Evolutionary conservation across 2,797 vertebrate species (phyloP).

Genomic region (Poliocrania exsul): DNA sequence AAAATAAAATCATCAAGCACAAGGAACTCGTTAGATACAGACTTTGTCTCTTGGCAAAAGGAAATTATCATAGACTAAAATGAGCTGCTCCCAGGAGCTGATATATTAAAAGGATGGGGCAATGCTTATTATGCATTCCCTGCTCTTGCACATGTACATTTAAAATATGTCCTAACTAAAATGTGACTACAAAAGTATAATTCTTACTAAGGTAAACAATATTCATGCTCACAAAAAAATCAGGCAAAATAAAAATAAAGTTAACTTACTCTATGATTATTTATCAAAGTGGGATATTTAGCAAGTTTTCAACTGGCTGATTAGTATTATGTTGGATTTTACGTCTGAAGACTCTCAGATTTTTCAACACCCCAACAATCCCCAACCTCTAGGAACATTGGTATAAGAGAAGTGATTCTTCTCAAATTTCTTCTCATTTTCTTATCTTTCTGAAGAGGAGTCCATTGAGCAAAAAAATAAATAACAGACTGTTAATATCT

Average conservation of each 20-base stretch:
- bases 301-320: background rate
- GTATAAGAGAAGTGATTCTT: background rate
- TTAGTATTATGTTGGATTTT: background rate
- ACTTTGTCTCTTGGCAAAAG: background rate
- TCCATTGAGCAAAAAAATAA: background rate
- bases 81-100: background rate
- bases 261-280: background rate
- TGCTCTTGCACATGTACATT: rapidly evolving
- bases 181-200: background rate
- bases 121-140: background rate
- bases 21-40: constrained; percentile 4
- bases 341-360: background rate
- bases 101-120: background rate
- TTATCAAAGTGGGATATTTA: background rate
- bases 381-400: rapidly evolving
- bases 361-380: background rate
- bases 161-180: background rate
- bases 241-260: background rate
- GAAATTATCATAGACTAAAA: background rate
- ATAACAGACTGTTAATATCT: background rate
- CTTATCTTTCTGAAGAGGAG: background rate
- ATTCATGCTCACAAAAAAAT: background rate
- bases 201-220: background rate
- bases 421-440: background rate
- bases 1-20: constrained; percentile 45